These are phyloP conservation scores for Bombus terrestris DNA, from an alignment of 1,140 invertebrate genomes.

Conservation along the genomic window DNA sequence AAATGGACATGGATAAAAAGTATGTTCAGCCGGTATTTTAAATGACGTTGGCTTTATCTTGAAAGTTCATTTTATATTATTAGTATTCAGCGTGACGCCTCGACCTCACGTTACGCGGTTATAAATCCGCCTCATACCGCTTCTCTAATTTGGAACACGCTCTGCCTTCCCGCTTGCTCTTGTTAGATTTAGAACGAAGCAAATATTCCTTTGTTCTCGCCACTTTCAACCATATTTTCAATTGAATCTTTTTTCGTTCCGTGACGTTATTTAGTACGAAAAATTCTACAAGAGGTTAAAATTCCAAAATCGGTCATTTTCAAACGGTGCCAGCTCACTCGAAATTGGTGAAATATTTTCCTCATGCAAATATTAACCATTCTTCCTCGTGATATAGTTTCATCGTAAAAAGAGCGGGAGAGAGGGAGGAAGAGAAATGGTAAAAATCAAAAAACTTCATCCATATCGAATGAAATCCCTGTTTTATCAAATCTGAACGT, in stretches of 20 bases:
- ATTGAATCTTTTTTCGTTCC: not conserved
- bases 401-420: not conserved
- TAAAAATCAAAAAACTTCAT: not conserved
- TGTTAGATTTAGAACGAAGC: not conserved
- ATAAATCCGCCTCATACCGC: slow-evolving; percentile 27
- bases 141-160: slow-evolving; percentile 30
- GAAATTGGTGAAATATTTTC: slow-evolving; percentile 7
- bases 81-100: slow-evolving; percentile 34
- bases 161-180: not conserved
- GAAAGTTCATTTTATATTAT: slow-evolving; percentile 24
- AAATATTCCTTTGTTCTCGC: not conserved
- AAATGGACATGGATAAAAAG: not conserved
- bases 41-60: slow-evolving; percentile 24
- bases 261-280: not conserved
- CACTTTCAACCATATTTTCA: not conserved
- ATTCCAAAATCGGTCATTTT: not conserved
- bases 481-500: not conserved
- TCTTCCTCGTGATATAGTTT: not conserved
- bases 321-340: not conserved
- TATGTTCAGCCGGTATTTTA: not conserved
- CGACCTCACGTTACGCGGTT: slow-evolving; percentile 17
- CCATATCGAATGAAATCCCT: not conserved
- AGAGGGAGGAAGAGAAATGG: not conserved
- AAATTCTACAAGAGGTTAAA: not conserved
- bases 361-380: slow-evolving; percentile 8